These are phyloP conservation scores for Bombus confusus DNA, from an alignment of 1,140 invertebrate genomes.

Conservation along the genomic window DNA sequence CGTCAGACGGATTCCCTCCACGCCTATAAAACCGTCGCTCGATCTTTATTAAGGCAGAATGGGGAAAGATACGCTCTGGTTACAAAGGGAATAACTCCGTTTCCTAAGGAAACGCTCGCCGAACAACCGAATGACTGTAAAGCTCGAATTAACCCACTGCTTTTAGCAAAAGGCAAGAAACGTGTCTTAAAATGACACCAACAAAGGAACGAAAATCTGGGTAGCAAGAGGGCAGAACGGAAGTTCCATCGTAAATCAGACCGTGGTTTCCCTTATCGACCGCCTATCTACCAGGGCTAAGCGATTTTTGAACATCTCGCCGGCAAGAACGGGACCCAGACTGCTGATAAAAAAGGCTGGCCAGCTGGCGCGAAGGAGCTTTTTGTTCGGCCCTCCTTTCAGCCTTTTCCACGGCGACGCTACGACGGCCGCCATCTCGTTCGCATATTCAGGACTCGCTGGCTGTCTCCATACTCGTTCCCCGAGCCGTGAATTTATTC, in stretches of 20 bases:
- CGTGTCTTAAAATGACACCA: neutral
- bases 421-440: slow-evolving; percentile 12
- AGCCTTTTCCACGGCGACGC: slow-evolving; percentile 43
- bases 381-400: slow-evolving; percentile 53
- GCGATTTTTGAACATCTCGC: slow-evolving; percentile 70
- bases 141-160: neutral
- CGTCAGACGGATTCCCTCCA: neutral
- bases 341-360: slow-evolving; percentile 46
- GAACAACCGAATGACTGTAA: neutral
- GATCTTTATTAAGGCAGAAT: neutral
- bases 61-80: neutral
- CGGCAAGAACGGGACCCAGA: slow-evolving; percentile 51
- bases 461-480: slow-evolving; percentile 2
- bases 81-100: neutral
- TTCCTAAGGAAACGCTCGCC: neutral
- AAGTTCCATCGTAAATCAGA: slow-evolving; percentile 61
- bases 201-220: neutral
- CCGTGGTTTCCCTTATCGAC: slow-evolving; percentile 53
- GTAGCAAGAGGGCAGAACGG: slow-evolving; percentile 28
- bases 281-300: slow-evolving; percentile 59
- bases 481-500: slow-evolving; percentile 16
- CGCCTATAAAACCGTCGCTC: neutral
- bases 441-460: slow-evolving; percentile 57
- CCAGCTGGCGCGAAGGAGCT: slow-evolving; percentile 58
- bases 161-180: neutral